These are phyloP conservation scores for Enhydra lutris DNA, from an alignment of 2,113 vertebrate species.

Conservation along the genomic window DNA sequence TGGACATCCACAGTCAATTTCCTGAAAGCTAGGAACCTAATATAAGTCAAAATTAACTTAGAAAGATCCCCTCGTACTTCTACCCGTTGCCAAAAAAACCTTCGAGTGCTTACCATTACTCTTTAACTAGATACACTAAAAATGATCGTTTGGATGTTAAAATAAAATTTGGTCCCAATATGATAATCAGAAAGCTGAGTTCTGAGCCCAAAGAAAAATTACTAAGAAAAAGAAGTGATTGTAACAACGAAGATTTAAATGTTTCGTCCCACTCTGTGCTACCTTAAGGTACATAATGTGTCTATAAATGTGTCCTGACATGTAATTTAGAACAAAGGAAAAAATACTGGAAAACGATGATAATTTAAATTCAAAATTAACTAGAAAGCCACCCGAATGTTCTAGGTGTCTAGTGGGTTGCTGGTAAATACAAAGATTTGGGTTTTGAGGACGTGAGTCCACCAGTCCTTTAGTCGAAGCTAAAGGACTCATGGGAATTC, in stretches of 20 bases:
- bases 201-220: background rate
- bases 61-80: background rate
- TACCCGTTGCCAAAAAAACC: background rate
- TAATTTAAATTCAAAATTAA: background rate
- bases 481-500: background rate
- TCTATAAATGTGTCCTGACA: background rate
- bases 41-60: conserved; percentile 38
- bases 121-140: background rate
- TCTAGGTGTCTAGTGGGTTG: background rate
- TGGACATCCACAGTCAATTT: background rate
- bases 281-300: background rate
- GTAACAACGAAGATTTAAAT: background rate
- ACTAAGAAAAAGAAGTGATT: background rate
- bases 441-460: background rate
- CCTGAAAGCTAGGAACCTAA: background rate
- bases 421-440: background rate
- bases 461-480: background rate
- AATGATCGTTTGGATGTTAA: conserved; percentile 12
- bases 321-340: background rate
- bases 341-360: background rate
- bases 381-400: background rate
- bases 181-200: background rate
- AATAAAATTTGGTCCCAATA: background rate
- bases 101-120: background rate
- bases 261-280: background rate